Base-by-base conservation (phyloP, 37 sponge, comb jelly and placozoan genomes). In the Aplysina aerophoba region DNA sequence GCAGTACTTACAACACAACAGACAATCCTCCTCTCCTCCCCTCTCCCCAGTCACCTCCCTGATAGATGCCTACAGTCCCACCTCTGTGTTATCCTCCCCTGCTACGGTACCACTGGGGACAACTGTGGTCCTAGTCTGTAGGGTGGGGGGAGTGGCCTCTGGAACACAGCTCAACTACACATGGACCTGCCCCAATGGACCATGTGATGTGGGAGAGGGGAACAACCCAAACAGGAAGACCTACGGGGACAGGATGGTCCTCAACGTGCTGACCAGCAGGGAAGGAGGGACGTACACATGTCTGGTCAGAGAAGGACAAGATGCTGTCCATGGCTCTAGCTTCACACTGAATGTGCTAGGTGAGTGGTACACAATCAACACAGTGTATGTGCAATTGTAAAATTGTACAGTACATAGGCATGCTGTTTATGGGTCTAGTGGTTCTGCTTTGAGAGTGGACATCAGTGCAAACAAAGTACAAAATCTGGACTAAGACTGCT, bases 131-230 rank as follows among this genome's bases (percentile, higher is more conserved):
- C 54, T 75, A 19, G n/a, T 75, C 54, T 40, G 54, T 50, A 75
- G 78, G 54, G 37, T 44, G n/a, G 78, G 44, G 24, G 78, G 78
- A 75, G 17, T 75, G 40, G 41, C 78, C n/a, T 25, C 39, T 40
- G 78, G 78, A 36, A 75, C 78, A 75, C 38, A 75, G 24, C 25
- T 25, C 41, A 75, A 36, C 41, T 75, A 75, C 78, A 75, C 78
- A 40, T 75, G 78, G 78, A 75, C 78, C 20, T 75, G 78, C 41
- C 78, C 78, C 53, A 75, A 75, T 24, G 78, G 78, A 75, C 78
- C 54, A 6, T 75, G 78, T 75, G 25, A 38, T 24, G 25, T 75
- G 37, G 78, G 78, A 75, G 41, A 75, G 53, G 78, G 78, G 25
- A 50, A 19, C 31, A 75, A 75, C 54, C 31, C 78, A 39, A 69